These are phyloP conservation scores for Amiota minor DNA, from an alignment of 2,888 invertebrate species.

Conservation along the genomic window DNA sequence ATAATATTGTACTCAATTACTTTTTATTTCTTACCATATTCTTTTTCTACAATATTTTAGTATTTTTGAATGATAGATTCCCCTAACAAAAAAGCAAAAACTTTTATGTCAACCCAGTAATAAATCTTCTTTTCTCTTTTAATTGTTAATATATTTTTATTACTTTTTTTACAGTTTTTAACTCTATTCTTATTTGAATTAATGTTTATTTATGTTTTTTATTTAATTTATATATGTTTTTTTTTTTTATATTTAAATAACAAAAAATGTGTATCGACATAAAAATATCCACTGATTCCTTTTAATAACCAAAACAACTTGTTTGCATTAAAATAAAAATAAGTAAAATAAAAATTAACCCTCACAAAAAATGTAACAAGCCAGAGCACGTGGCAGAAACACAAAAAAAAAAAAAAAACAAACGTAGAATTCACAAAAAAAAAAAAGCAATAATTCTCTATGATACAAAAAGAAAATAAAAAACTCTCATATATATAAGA, in stretches of 20 bases:
- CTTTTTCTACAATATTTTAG: too few relatives aligned
- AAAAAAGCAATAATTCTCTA: background rate
- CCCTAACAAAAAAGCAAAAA: too few relatives aligned
- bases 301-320: conserved; percentile 9
- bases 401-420: conserved; percentile 7
- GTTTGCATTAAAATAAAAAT: conserved; percentile 12
- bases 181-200: background rate
- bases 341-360: background rate
- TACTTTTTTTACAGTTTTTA: background rate
- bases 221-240: background rate
- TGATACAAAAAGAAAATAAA: background rate
- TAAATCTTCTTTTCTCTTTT: too few relatives aligned
- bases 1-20: too few relatives aligned
- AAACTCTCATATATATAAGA: conserved; percentile 2
- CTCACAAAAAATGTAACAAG: background rate
- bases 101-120: too few relatives aligned
- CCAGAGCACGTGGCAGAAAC: background rate
- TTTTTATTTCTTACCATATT: too few relatives aligned
- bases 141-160: too few relatives aligned
- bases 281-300: background rate
- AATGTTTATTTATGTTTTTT: background rate
- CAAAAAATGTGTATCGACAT: background rate
- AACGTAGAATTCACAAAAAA: background rate
- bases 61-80: too few relatives aligned
- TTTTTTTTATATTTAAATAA: background rate